Evolutionary conservation across 2,113 vertebrate species (phyloP).

Genomic region (Oncorhynchus gorbuscha): DNA sequence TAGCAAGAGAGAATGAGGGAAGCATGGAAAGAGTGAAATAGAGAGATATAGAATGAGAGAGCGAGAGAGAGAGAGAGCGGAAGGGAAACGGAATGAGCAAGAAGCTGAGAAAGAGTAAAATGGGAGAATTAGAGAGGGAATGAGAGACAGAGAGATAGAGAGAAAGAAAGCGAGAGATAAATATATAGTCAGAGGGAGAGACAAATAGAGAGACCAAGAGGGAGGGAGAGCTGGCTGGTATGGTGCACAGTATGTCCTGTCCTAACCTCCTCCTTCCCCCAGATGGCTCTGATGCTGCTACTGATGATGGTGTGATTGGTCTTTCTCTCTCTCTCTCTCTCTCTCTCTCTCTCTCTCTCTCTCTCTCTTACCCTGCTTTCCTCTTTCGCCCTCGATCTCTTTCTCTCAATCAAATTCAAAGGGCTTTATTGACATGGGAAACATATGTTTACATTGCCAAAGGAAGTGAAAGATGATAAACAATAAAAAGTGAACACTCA

Average conservation of each 20-base stretch:
- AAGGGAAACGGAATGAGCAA: not conserved
- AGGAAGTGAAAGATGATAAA: too few species aligned
- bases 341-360: too few species aligned
- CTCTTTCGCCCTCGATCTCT: not conserved
- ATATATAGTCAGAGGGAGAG: not conserved
- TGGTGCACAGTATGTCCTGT: not conserved
- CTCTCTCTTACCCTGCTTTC: not conserved
- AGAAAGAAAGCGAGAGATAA: not conserved
- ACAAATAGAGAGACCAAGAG: not conserved
- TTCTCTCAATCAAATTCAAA: not conserved
- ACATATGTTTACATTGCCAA: too few species aligned
- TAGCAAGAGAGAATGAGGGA: not conserved
- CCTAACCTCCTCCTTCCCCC: not conserved
- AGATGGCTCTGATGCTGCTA: slow-evolving; percentile 5
- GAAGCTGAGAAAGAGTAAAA: not conserved
- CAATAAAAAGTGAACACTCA: too few species aligned
- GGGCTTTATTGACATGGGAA: too few species aligned
- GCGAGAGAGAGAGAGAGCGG: not conserved
- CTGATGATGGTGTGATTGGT: slow-evolving; percentile 1
- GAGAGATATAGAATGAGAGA: not conserved
- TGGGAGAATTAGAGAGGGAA: not conserved
- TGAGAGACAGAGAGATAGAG: not conserved
- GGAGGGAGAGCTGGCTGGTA: not conserved
- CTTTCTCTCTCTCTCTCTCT: too few species aligned
- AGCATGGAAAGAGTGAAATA: not conserved